A percentile compares a stretch with the other conserved stretches of the same genome.
phyloP scores from a whole-genome alignment of 2,888 invertebrate species.

The Temnothorax rugatulus region DNA sequence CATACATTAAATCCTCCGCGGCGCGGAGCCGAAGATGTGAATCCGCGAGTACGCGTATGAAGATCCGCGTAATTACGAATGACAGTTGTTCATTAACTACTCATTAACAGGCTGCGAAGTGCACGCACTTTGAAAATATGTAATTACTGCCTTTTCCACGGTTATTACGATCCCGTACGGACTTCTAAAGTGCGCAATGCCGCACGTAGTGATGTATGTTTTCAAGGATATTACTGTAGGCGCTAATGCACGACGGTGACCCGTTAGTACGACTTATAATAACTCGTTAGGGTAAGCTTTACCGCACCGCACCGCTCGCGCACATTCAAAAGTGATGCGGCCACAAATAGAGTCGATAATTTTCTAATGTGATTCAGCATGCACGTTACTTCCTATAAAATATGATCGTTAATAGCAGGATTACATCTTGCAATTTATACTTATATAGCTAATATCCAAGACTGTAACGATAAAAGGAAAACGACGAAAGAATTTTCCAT shows the following conservation, averaged over 20 bases:
- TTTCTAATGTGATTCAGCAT: conserved; percentile 48
- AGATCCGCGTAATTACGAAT: conserved; percentile 60
- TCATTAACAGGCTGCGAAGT: conserved; percentile 62
- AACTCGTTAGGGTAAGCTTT: conserved; percentile 52
- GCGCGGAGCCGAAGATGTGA: conserved; percentile 16
- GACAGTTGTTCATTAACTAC: conserved; percentile 65
- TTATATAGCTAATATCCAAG: conserved; percentile 7
- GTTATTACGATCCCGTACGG: conserved; percentile 52
- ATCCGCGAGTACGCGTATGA: conserved; percentile 47
- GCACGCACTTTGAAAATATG: conserved; percentile 37
- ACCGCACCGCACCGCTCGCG: conserved; percentile 28
- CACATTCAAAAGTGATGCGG: conserved; percentile 36
- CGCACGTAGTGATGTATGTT: conserved; percentile 45
- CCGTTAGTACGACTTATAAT: conserved; percentile 56
- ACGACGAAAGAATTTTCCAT: not conserved
- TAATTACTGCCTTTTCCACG: conserved; percentile 54
- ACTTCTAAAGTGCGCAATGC: conserved; percentile 48
- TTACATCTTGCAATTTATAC: conserved; percentile 36
- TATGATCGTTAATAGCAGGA: conserved; percentile 18
- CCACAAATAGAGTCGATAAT: conserved; percentile 49
- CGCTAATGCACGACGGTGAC: conserved; percentile 48
- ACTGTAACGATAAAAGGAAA: not conserved
- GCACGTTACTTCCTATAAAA: conserved; percentile 34
- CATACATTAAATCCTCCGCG: conserved; percentile 13
- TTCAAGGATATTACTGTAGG: conserved; percentile 52